Conservation (phyloP, 2,888 invertebrate species). For the Gastracanthus pulcherrimus region DNA sequence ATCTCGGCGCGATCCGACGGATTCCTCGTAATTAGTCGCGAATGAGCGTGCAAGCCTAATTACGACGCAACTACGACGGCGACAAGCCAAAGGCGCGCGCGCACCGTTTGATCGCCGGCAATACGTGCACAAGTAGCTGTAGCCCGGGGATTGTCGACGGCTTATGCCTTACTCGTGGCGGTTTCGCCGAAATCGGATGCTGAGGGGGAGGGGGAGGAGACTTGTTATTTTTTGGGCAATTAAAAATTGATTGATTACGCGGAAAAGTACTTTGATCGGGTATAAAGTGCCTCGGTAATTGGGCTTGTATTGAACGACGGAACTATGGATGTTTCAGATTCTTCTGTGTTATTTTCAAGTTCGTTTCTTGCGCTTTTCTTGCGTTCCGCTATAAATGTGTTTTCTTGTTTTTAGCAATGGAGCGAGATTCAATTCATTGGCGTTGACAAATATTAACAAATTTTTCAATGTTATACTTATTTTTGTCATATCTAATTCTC, state of each 20-base stretch:
- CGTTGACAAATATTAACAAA: no score
- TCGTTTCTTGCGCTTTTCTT: neutral
- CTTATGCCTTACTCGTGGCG: no score
- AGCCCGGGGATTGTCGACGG: neutral
- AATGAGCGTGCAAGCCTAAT: neutral
- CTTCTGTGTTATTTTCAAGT: neutral
- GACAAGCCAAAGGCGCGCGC: neutral
- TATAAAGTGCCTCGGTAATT: slow-evolving; percentile 45
- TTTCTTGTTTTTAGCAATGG: no score
- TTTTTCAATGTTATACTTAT: no score
- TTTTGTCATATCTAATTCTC: no score
- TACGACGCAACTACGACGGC: neutral
- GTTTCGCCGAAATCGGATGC: slow-evolving; percentile 9
- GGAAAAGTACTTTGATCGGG: slow-evolving; percentile 56
- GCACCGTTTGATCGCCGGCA: neutral
- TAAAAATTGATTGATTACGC: slow-evolving; percentile 25
- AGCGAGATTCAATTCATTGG: no score
- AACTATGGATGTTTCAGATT: neutral
- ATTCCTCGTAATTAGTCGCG: slow-evolving; percentile 52
- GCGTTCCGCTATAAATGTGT: no score
- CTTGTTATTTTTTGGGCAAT: slow-evolving; percentile 2
- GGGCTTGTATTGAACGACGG: neutral
- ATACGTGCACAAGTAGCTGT: neutral
- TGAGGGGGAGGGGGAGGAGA: no score
- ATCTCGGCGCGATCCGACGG: neutral